Conservation (phyloP, 2,888 invertebrate species). For the Oscheius sp. region DNA sequence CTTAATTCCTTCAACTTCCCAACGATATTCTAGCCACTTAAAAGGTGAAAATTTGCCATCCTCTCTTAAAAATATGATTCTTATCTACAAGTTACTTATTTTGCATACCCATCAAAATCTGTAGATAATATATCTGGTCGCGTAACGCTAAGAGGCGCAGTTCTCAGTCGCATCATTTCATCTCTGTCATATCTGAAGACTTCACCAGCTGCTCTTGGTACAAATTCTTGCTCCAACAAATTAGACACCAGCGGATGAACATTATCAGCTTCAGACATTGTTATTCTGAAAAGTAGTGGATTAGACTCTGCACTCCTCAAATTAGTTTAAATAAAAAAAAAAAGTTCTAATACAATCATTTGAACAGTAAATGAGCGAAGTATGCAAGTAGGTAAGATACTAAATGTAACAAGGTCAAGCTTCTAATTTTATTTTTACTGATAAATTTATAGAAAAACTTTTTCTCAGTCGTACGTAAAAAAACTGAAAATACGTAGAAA, state of each 20-base stretch:
- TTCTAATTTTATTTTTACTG: no score
- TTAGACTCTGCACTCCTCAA: background rate
- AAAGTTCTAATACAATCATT: no score
- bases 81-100: background rate
- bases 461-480: no score
- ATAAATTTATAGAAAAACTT: no score
- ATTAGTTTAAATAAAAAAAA: background rate
- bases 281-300: background rate
- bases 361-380: no score
- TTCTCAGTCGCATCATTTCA: slow-evolving; percentile 56
- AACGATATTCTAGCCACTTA: slow-evolving; percentile 63
- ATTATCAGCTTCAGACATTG: slow-evolving; percentile 38
- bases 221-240: slow-evolving; percentile 38
- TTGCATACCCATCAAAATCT: slow-evolving; percentile 60
- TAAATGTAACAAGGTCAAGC: no score
- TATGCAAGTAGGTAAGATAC: no score
- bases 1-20: slow-evolving; percentile 63
- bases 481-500: no score
- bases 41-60: slow-evolving; percentile 64
- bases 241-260: slow-evolving; percentile 47
- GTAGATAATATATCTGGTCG: slow-evolving; percentile 57
- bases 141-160: slow-evolving; percentile 42
- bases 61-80: slow-evolving; percentile 42
- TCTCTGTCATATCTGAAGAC: slow-evolving; percentile 45
- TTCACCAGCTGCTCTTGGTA: slow-evolving; percentile 33